Evolutionary conservation across 2,113 vertebrate genomes (phyloP), one percentile per base, ranked within the genome.

Genomic region (Tricholaema leucomelas): DNA sequence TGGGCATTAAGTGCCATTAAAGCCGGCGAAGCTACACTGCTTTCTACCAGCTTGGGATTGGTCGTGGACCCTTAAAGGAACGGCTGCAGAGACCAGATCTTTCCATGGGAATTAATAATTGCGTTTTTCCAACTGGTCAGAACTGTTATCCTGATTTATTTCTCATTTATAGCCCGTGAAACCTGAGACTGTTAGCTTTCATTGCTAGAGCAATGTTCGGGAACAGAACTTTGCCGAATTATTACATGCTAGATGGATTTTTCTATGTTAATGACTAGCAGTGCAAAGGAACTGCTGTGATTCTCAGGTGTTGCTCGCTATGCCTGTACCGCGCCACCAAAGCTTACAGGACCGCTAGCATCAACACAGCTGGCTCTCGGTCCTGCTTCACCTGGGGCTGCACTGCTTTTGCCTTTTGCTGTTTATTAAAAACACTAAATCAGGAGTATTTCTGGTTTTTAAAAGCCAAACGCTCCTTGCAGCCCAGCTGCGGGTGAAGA

Each of bases 391-490:
- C 95, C 96, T 94, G 95, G 3, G 56, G 81, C 88, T 94, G 85
- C 76, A 11, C 95, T 88, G 89, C 89, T 93, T 96, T 96, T 8
- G 18, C 94, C 90, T 96, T 94, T 70, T 40, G 48, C 94, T 96
- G 85, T 96, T 97, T 97, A 98, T 98, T 97, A 97, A 97, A 97
- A 98, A 91, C 95, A 96, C 95, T 97, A 97, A 97, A 97, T 97
- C 97, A 97, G 97, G 81, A 95, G 83, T 91, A 94, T 91, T 93
- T 95, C 81, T 96, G 23, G 61, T 94, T 95, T 96, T 93, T 67
- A 78, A 96, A 97, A 97, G 84, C 69, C 70, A 83, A 96, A 87
- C 18, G 25, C 75, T 73, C 66, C 33, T 91, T 61, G 10, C 86
- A 93, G 88, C 85, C 80, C 92, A 97, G 92, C 96, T 97, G 96